Evolutionary conservation across 2,888 invertebrate species (phyloP).

Genomic region (Parthenolecanium corni): DNA sequence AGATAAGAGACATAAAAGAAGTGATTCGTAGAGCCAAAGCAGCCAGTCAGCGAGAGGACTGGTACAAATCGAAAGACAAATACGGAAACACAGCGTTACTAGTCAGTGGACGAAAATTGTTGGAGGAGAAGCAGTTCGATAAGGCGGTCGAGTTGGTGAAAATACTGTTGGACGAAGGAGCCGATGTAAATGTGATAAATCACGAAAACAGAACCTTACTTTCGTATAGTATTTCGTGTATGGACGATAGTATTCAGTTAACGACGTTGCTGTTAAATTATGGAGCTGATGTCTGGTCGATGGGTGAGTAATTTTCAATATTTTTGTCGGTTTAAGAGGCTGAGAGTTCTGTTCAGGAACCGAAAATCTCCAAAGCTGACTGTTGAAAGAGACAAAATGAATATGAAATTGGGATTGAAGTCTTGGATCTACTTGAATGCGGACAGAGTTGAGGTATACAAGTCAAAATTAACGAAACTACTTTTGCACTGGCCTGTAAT

Average conservation of each 20-base stretch:
- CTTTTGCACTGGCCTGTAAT: too few relatives aligned
- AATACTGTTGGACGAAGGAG: constrained; percentile 35
- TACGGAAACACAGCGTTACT: constrained; percentile 34
- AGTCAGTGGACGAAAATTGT: constrained; percentile 32
- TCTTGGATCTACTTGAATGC: too few relatives aligned
- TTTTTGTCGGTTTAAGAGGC: not conserved
- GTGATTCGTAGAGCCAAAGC: constrained; percentile 4
- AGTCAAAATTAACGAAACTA: too few relatives aligned
- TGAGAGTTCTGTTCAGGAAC: too few relatives aligned
- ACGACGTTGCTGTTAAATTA: constrained; percentile 36
- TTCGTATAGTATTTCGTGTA: constrained; percentile 35
- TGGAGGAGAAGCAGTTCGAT: constrained; percentile 34
- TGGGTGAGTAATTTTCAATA: constrained; percentile 11
- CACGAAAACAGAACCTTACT: constrained; percentile 35
- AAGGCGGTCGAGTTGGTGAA: constrained; percentile 33
- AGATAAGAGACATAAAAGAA: constrained; percentile 7
- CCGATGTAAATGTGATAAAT: constrained; percentile 35
- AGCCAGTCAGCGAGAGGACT: not conserved
- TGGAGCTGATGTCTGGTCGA: constrained; percentile 36
- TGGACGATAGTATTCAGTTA: constrained; percentile 35
- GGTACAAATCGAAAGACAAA: constrained; percentile 30
- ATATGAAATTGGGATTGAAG: too few relatives aligned
- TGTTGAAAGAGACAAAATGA: too few relatives aligned
- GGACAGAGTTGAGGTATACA: too few relatives aligned
- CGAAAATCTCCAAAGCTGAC: too few relatives aligned